Base-by-base conservation (phyloP, 2,113 vertebrate species). In the Suricata suricatta region DNA sequence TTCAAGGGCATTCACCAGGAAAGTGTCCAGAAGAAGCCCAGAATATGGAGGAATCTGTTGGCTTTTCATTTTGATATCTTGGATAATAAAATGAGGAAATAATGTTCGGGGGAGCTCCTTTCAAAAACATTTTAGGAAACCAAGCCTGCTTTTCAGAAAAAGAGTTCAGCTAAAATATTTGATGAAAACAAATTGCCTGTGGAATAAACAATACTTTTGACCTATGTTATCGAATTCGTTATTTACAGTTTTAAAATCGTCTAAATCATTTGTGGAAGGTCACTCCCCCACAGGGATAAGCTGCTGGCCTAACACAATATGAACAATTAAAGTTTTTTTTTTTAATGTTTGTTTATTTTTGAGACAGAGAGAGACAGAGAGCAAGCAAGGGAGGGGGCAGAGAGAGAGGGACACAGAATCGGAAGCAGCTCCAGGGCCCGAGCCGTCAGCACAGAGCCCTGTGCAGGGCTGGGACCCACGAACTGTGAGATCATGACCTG, bases 291-390 rank as follows among this genome's bases (percentile, higher is more conserved):
- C 35, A 23, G 41, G 72, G 5, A 2, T 10, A 47, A 57, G 33
- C 47, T 68, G 29, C 1, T 31, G 2, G 5, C 1, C 8, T 4
- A 38, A 68, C 23, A 7, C 31, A 19, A 1, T 16, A 1, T 54
- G 52, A 54, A 74, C 29, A 21, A 47, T 47, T 47, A 4, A 47
- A 47, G 44, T 47, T 47, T 47, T 47, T 47, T 47, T 47, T 47
- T 47, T 47, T 9, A 47, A 47, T 47, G 44, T 47, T 47, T 47
- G 10, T 47, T 47, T 47, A 10, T 47, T 47, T 47, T 47, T 47
- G 44, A 47, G 44, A 47, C 44, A 47, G 44, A 47, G 44, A 47
- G 44, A 47, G 44, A 47, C 44, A 47, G 44, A 47, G 44, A 9
- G 44, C 44, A 47, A 47, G 44, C 44, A 47, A 47, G 8, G 10